Evolutionary conservation across 1,140 invertebrate species (phyloP).

Genomic region (Drosophila pectinifera): DNA sequence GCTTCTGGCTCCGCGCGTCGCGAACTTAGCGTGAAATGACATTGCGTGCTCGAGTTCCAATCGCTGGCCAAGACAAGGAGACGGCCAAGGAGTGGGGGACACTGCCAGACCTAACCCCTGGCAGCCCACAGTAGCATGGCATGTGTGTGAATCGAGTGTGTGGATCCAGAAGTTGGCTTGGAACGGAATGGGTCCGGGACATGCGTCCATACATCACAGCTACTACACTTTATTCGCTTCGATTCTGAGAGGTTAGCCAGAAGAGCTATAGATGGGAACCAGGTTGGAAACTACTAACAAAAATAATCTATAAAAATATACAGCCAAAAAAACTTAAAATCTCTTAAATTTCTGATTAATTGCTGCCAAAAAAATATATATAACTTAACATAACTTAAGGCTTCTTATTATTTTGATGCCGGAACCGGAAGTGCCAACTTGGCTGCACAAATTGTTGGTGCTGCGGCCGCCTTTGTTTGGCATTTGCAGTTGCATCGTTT

Average conservation of each 20-base stretch:
- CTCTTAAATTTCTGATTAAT: too few species aligned
- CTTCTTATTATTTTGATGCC: background rate
- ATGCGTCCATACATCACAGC: conserved; percentile 54
- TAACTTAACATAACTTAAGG: background rate
- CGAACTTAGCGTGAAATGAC: conserved; percentile 70
- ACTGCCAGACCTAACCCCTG: conserved; percentile 26
- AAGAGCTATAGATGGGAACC: background rate
- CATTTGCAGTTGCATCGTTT: conserved; percentile 68
- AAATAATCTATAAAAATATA: background rate
- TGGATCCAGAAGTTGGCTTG: conserved; percentile 14
- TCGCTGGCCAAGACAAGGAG: conserved; percentile 25
- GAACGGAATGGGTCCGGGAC: conserved; percentile 13
- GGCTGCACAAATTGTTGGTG: conserved; percentile 34
- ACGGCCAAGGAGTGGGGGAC: background rate
- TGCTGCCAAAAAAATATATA: background rate
- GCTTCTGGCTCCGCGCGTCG: conserved; percentile 26
- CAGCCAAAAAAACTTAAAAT: too few species aligned
- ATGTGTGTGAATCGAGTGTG: conserved; percentile 46
- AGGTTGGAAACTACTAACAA: too few species aligned
- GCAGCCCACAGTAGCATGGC: conserved; percentile 64
- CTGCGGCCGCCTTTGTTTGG: conserved; percentile 43
- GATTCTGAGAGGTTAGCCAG: conserved; percentile 11
- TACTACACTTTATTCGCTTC: conserved; percentile 7
- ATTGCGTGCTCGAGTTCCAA: conserved; percentile 66
- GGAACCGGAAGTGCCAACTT: conserved; percentile 3